Base-by-base conservation (phyloP, 2,888 invertebrate genomes). In the Ectropis crepuscularia region DNA sequence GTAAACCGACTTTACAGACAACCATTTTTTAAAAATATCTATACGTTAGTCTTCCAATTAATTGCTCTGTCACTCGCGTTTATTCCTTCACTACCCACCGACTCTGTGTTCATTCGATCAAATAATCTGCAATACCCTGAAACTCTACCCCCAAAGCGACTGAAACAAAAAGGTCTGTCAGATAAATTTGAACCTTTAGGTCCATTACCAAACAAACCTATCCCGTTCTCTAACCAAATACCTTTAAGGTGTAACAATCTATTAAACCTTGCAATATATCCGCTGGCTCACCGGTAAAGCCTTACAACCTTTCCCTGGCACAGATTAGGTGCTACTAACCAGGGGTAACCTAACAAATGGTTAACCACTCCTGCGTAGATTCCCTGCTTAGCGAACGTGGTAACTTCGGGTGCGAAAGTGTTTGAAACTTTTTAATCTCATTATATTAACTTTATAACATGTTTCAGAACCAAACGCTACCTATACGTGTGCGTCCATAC, bases 341-440 rank as follows among this genome's bases (percentile, higher is more conserved):
- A 2, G 57, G 63, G 65, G 74, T 77, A 75, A 75, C 60, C 77
- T 81, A 77, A 82, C 81, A 76, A 83, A 85, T 82, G 83, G 81
- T 78, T 81, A 80, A 82, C 80, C 84, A 82, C 80, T 80, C 75
- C 75, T 73, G 73, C 67, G 68, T 77, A 61, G 70, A 78, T 79
- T 73, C 79, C 79, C 74, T 69, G 74, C 73, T 78, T 80, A 76
- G 70, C 74, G 71, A 74, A 68, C 55, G 54, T 63, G 59, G 81
- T 77, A 82, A 72, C 67, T 57, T 67, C 64, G 41, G 43, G 60
- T 36, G 64, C 65, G 73, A 48, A 75, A 66, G 67, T 69, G 67
- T 49, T 57, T 61, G 16, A 38, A 4, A 38, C 2, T 39, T 50
- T n/a, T 49, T 16, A 46, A 16, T 46, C 6, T 5, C 41, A 41